phyloP scores from a whole-genome alignment of 2,888 invertebrate species.

The Plusia festucae region DNA sequence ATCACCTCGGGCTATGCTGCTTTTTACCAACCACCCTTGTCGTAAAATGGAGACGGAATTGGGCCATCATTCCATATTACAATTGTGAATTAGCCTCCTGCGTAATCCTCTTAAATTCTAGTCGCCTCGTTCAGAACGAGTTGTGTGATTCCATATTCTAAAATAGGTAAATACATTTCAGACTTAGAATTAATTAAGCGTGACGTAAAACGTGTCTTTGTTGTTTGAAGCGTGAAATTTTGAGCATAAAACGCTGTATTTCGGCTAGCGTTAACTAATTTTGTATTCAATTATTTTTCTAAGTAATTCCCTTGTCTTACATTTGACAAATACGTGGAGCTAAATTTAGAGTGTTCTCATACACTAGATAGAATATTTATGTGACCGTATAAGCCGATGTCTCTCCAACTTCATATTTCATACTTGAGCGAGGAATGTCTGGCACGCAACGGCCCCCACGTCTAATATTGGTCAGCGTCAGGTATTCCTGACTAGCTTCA shows the following conservation, averaged over 20 bases:
- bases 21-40: conserved; percentile 70
- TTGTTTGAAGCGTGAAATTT: conserved; percentile 30
- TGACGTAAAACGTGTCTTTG: conserved; percentile 25
- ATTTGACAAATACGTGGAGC: conserved; percentile 26
- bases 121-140: conserved; percentile 22
- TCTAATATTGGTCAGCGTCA: conserved; percentile 75
- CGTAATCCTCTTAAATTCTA: conserved; percentile 47
- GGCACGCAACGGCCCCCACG: conserved; percentile 71
- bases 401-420: conserved; percentile 78
- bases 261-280: conserved; percentile 31
- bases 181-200: conserved; percentile 32
- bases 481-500: conserved; percentile 77
- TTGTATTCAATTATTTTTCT: no score
- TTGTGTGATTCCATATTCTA: conserved; percentile 26
- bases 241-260: conserved; percentile 33
- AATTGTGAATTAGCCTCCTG: conserved; percentile 54
- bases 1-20: conserved; percentile 74
- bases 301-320: no score
- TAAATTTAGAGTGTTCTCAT: conserved; percentile 74
- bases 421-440: conserved; percentile 72
- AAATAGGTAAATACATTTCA: conserved; percentile 37
- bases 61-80: conserved; percentile 66
- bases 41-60: conserved; percentile 70
- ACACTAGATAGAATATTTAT: conserved; percentile 46
- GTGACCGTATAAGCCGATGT: conserved; percentile 65